A percentile compares a stretch with the other conserved stretches of the same genome.
Conservation (phyloP, 2,888 invertebrate genomes). For the Mesorhabditis sp. region DNA sequence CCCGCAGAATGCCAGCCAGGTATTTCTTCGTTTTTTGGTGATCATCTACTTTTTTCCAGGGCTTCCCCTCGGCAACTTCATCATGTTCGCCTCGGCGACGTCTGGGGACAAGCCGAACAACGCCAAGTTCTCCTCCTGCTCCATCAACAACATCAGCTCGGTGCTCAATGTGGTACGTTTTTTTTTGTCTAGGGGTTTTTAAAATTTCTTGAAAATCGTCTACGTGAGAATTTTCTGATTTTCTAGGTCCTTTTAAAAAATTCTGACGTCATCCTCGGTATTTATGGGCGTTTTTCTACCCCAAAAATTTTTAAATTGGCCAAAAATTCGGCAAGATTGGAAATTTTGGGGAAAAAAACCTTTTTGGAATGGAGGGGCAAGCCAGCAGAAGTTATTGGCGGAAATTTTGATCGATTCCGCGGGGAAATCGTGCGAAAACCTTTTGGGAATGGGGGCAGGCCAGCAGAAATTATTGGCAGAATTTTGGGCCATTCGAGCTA, state of each 20-base stretch:
- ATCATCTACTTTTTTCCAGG: constrained; percentile 63
- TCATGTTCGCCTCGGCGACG: constrained; percentile 95
- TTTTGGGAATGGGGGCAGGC: too few relatives aligned
- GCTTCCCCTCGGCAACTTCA: constrained; percentile 88
- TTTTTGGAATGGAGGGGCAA: too few relatives aligned
- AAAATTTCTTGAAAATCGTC: not conserved
- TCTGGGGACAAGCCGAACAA: constrained; percentile 96
- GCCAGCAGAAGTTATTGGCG: too few relatives aligned
- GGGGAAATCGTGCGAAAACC: too few relatives aligned
- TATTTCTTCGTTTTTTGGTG: not conserved
- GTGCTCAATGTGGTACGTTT: constrained; percentile 49
- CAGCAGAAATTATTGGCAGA: too few relatives aligned
- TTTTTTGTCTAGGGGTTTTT: not conserved
- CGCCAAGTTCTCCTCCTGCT: constrained; percentile 73
- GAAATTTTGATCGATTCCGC: too few relatives aligned
- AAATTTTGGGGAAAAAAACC: too few relatives aligned
- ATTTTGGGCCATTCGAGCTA: too few relatives aligned
- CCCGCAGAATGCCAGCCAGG: constrained; percentile 71
- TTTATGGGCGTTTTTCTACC: too few relatives aligned
- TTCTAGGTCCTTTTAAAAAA: not conserved
- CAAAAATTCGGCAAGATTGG: too few relatives aligned
- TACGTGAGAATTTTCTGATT: not conserved
- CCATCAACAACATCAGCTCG: constrained; percentile 42
- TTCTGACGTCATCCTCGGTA: too few relatives aligned
- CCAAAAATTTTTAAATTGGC: too few relatives aligned